Percentiles rank a stretch among this genome's conserved stretches.
phyloP scores from a whole-genome alignment of 2,797 vertebrate genomes.

The Helarctos malayanus region DNA sequence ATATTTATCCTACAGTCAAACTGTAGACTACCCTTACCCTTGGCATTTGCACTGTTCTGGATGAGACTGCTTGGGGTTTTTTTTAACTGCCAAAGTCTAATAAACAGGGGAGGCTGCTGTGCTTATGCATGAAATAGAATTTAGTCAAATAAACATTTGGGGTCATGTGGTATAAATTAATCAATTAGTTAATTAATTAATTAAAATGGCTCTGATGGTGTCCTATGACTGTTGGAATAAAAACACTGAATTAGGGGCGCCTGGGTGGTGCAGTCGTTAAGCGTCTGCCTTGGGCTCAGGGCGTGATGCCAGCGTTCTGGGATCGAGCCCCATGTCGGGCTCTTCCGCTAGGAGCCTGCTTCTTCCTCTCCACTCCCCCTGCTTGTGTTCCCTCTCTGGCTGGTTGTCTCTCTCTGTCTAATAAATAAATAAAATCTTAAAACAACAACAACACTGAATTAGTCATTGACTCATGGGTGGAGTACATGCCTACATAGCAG shows the following conservation, averaged over 20 bases:
- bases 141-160: constrained; percentile 95
- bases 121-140: constrained; percentile 92
- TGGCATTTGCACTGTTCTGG: constrained; percentile 91
- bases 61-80: constrained; percentile 92
- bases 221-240: neutral
- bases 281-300: too few species aligned
- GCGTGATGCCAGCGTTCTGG: too few species aligned
- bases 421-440: too few species aligned
- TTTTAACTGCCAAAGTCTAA: constrained; percentile 95
- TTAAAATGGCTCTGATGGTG: neutral
- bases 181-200: too few species aligned
- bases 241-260: neutral
- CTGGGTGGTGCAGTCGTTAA: too few species aligned
- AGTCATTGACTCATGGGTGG: neutral
- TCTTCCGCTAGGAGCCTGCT: too few species aligned
- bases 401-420: too few species aligned
- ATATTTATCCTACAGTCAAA: constrained; percentile 94
- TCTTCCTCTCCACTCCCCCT: too few species aligned
- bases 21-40: constrained; percentile 89
- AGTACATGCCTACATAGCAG: neutral
- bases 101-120: constrained; percentile 92
- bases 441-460: too few species aligned
- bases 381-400: too few species aligned
- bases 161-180: constrained; percentile 81
- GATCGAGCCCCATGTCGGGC: too few species aligned